Conservation (phyloP, 2,888 invertebrate species). For the Elmis aenea region DNA sequence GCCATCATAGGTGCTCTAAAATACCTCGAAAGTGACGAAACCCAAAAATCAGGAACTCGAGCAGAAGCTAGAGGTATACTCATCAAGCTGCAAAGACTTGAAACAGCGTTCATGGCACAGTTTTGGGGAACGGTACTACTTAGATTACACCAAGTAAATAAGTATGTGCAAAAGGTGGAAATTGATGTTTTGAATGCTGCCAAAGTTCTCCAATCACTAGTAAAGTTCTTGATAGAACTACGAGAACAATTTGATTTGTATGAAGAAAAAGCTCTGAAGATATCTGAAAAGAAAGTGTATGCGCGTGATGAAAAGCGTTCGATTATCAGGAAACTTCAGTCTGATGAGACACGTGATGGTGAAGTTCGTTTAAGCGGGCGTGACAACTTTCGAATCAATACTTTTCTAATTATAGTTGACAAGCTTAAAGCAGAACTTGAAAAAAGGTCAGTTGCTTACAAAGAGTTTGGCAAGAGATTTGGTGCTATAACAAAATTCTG, state of each 20-base stretch:
- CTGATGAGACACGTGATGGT: too few species aligned
- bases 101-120: constrained; percentile 1
- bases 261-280: too few species aligned
- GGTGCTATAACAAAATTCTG: constrained; percentile 2
- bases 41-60: constrained; percentile 1
- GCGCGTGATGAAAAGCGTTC: too few species aligned
- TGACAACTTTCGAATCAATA: constrained; percentile 2
- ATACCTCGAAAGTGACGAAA: not conserved
- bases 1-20: not conserved
- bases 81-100: constrained; percentile 2
- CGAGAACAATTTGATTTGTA: too few species aligned
- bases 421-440: constrained; percentile 1
- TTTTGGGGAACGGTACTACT: constrained; percentile 2
- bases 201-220: too few species aligned
- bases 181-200: too few species aligned
- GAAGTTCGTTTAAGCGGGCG: not conserved
- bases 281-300: too few species aligned
- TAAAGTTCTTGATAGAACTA: too few species aligned
- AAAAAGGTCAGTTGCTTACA: constrained; percentile 17
- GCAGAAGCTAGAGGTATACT: constrained; percentile 1
- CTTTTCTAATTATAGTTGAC: constrained; percentile 1
- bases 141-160: too few species aligned
- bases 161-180: too few species aligned
- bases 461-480: constrained; percentile 15
- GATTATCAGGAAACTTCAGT: too few species aligned